Base-by-base conservation (phyloP, 2,888 invertebrate species). In the Lasioglossum villosulum region DNA sequence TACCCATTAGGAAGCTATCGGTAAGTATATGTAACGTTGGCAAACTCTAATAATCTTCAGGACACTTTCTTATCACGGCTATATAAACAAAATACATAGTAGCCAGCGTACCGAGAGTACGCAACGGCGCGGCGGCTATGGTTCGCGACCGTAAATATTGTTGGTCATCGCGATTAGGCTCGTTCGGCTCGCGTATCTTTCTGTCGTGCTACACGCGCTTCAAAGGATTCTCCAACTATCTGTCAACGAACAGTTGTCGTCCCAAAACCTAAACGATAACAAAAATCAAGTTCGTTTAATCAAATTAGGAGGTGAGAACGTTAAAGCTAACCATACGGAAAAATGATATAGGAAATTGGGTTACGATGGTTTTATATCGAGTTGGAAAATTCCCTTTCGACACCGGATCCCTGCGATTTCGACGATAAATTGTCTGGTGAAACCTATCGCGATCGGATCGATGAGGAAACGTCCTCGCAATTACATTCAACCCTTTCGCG, bases 381-480 rank as follows among this genome's bases (percentile, higher is more conserved):
- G 19, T 52, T 48, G 84, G 68, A 68, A 86, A 66, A 56, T 66
- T 56, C 70, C 74, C 14, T 27, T 34, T 78, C 56, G 78, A 39
- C 37, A 45, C 23, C 70, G 27, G 72, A 79, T 75, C 83, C 74
- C 66, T 84, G 75, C 52, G 80, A 89, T 84, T 90, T 84, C 86
- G 39, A 68, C 39, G 59, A 76, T 78, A 75, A 82, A 78, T 83
- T 87, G 73, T 86, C 48, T 77, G 12, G 78, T 75, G 90, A 90
- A 90, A 90, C 83, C 88, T 78, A 82, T 23, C 70, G 80, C 71
- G 71, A 85, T 75, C 83, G 10, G 75, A 80, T 86, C 82, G 88
- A 86, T 86, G 74, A 52, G 71, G 82, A 84, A 86, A 83, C 80
- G 45, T 27, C 34, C 74, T 86, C 56, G 84, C 66, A 90, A 90